Evolutionary conservation across 2,797 vertebrate genomes (phyloP).

Genomic region (Crypturellus tataupa): DNA sequence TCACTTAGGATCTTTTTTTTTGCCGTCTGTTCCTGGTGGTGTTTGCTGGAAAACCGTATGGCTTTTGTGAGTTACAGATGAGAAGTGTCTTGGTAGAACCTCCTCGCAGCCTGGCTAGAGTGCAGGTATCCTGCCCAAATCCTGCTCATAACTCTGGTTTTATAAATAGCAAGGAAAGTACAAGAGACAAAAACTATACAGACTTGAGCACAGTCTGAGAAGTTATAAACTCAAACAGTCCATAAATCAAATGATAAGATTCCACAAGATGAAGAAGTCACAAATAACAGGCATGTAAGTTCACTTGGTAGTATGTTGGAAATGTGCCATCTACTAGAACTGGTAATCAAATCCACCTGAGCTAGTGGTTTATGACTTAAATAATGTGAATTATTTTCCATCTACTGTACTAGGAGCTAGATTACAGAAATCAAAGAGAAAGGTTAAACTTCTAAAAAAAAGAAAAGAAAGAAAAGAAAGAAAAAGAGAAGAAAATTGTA

Average conservation of each 20-base stretch:
- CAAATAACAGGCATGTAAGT: not conserved
- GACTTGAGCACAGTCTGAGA: slow-evolving; percentile 29
- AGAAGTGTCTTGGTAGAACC: slow-evolving; percentile 14
- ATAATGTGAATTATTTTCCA: slow-evolving; percentile 41
- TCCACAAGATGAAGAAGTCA: slow-evolving; percentile 41
- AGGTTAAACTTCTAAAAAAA: slow-evolving; percentile 38
- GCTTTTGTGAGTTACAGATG: slow-evolving; percentile 10
- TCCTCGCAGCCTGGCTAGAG: not conserved
- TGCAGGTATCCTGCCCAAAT: slow-evolving; percentile 5
- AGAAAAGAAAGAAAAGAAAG: not conserved
- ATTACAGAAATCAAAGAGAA: slow-evolving; percentile 47
- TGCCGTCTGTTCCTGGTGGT: not conserved
- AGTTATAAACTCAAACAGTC: slow-evolving; percentile 37
- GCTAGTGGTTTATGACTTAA: slow-evolving; percentile 2
- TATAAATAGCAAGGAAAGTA: slow-evolving; percentile 20
- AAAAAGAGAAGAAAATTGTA: not conserved
- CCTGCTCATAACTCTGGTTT: not conserved
- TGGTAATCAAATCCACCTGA: slow-evolving; percentile 63
- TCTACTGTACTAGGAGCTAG: slow-evolving; percentile 30
- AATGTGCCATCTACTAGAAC: not conserved
- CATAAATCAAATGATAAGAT: slow-evolving; percentile 65
- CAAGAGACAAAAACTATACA: slow-evolving; percentile 38
- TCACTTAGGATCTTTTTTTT: not conserved
- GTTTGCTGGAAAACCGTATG: not conserved
- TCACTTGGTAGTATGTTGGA: slow-evolving; percentile 51